Evolutionary conservation across 2,797 vertebrate species (phyloP), one percentile per base, ranked within the genome.

Genomic region (Linurgus olivaceus): DNA sequence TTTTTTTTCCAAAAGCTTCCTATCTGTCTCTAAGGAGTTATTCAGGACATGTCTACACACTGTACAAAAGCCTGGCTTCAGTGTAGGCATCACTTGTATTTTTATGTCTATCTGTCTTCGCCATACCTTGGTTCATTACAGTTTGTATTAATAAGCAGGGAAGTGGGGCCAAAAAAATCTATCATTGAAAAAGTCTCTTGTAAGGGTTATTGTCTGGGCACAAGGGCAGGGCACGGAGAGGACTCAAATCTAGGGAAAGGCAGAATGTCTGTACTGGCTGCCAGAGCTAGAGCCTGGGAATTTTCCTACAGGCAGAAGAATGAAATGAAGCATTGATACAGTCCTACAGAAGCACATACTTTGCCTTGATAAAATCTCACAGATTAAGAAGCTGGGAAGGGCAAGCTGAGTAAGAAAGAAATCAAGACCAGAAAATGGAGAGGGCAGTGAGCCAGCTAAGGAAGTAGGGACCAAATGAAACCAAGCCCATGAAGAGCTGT

Each of bases 281-380:
- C 61, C 86, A 77, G 61, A 86, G 76, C 29, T 28, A 42, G 45
- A 84, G 57, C 87, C 84, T 94, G 91, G 87, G 91, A 94, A 93
- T 93, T 93, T 93, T 96, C 78, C 85, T 90, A 86, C 61, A 83
- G 79, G 65, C 75, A 86, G 68, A 93, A 83, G 59, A 80, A 89
- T 71, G 51, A 94, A 96, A 96, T 17, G 45, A 83, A 88, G 91
- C 91, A 93, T 86, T 96, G 78, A 95, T 95, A 90, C 1, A 2
- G 77, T 86, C 78, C 85, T 57, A 91, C 81, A 95, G 93, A 93
- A 85, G 51, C 7, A 0, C 94, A 94, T 92, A 93, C 38, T 94
- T 96, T 79, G 67, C 63, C 63, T 52, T 55, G 91, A 96, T 95
- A 94, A 96, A 94, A 94, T 96, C 93, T 91, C 85, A 63, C 13